Evolutionary conservation across 2,888 invertebrate species (phyloP), one percentile per base, ranked within the genome.

Genomic region (Xylota segnis): DNA sequence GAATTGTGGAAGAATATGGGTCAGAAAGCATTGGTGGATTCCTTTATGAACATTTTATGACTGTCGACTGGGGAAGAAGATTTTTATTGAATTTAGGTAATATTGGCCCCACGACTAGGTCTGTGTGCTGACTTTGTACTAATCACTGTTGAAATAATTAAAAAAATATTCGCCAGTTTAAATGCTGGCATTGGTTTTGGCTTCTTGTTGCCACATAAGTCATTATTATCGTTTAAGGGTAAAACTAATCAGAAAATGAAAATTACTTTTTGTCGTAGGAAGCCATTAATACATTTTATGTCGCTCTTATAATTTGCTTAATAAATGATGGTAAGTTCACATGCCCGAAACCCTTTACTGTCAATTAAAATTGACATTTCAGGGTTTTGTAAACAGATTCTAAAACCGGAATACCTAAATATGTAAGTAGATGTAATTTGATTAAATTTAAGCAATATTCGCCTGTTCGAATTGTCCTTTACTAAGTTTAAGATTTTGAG

Each of bases 51-150:
- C 65, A 72, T 66, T 12, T 54, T 72, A 32, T 58, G 40, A 79
- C 56, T 68, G 68, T 61, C 68, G 52, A 43, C 47, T 43, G 52
- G 43, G 45, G 56, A 37, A 43, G 37, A 37, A 74, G 75, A 82
- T 76, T 76, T 63, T 54, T 81, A 75, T 82, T 32, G 56, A 70
- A 82, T 75, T 76, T 63, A 70, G 63, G 76, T 63, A 47, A 56
- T 56, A 82, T 82, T 75, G 68, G 63, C 63, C 68, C 63, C 75
- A 75, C 61, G 68, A 63, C 59, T 81, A 32, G 14, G 18, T 71
- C 47, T 16, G 18, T 56, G 59, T 43, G 59, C 59, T 81, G 72
- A 79, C 40, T 72, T 23, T n/a, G 27, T 0, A 27, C 58, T 40
- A 34, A 14, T 34, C n/a, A 29, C 27, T 61, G 50, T 61, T 74